Evolutionary conservation across 2,113 vertebrate genomes (phyloP), one percentile per base, ranked within the genome.

Genomic region (Sciurus niger): DNA sequence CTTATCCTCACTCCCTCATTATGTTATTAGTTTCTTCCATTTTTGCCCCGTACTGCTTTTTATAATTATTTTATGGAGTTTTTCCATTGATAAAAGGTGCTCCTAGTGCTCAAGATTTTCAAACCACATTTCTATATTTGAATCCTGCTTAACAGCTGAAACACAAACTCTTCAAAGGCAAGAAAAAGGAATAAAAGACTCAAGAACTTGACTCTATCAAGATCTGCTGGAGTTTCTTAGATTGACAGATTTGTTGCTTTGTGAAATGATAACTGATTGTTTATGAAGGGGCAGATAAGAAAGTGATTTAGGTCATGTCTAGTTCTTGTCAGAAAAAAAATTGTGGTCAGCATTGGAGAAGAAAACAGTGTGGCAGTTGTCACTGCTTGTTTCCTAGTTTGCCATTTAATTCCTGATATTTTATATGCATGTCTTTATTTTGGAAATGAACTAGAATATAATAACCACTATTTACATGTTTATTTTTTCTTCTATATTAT

Each of bases 211-310:
- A 84, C 93, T 94, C 74, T 89, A 72, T 95, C 77, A 22, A 83
- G 79, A 96, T 94, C 91, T 96, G 63, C 32, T 65, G 92, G 97
- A 97, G 90, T 95, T 98, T 94, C 46, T 70, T 70, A 80, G 46
- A 60, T 86, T 97, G 97, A 94, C 97, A 98, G 92, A 93, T 98
- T 97, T 82, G 97, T 98, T 98, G 96, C 89, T 97, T 94, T 72
- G 72, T 92, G 87, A 97, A 98, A 96, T 94, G 96, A 95, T 96
- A 97, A 96, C 84, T 96, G 96, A 98, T 96, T 87, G 58, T 96
- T 97, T 98, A 96, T 94, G 95, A 98, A 96, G 73, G 77, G 68
- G 70, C 55, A 77, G 96, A 77, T 68, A 40, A 83, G 74, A 95
- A 92, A 93, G 78, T 25, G 67, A 95, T 97, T 96, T 97, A 92